A percentile compares a stretch with the other conserved stretches of the same genome.
Evolutionary conservation across 1,140 invertebrate genomes (phyloP).

Genomic region (Drosophila bocki): DNA sequence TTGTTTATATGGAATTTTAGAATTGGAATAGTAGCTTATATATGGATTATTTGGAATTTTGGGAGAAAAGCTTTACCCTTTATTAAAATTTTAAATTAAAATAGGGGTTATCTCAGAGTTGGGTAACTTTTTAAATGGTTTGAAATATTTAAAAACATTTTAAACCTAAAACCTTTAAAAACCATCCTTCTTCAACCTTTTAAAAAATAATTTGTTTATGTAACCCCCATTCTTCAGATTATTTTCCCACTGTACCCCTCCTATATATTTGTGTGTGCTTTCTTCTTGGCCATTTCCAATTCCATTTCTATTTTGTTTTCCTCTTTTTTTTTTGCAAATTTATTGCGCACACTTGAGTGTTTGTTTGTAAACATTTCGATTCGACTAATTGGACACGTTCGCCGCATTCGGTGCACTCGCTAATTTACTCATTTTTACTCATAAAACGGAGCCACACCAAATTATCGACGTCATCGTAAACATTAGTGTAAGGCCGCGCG

Average conservation of each 20-base stretch:
- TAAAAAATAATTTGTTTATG: background rate
- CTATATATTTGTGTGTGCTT: constrained; percentile 16
- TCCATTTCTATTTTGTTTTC: constrained; percentile 19
- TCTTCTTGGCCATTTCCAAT: constrained; percentile 51
- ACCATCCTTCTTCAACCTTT: background rate
- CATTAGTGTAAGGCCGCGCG: background rate
- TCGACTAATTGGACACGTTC: constrained; percentile 59
- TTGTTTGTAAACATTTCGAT: constrained; percentile 72
- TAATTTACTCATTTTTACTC: constrained; percentile 36
- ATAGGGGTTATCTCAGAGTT: no score
- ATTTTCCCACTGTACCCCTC: constrained; percentile 10
- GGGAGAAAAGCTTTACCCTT: rapidly evolving
- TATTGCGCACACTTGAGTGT: constrained; percentile 50
- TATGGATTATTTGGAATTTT: no score
- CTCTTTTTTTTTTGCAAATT: constrained; percentile 47
- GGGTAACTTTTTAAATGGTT: no score
- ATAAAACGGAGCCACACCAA: constrained; percentile 33
- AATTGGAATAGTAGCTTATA: background rate
- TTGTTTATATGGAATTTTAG: background rate
- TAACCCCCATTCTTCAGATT: no score
- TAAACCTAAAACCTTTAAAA: no score
- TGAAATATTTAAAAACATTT: no score
- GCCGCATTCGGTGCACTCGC: constrained; percentile 36
- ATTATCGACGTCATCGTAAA: constrained; percentile 35
- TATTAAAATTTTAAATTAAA: background rate